Conservation (phyloP, 2,113 vertebrate species). For the Sinocyclocheilus rhinocerous region DNA sequence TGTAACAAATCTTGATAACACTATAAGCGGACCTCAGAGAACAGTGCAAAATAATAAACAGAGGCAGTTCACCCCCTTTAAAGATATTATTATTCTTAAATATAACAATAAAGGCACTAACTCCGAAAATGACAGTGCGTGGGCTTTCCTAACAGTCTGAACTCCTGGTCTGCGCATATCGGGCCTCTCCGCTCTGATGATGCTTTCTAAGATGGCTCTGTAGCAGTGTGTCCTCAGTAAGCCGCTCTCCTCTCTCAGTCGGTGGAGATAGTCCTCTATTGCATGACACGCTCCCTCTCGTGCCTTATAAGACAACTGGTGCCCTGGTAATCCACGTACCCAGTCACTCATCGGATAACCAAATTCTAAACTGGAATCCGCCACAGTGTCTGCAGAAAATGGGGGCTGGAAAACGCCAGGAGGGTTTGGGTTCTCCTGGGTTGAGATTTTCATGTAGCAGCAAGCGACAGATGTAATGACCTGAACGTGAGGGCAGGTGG, state of each 20-base stretch:
- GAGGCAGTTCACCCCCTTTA: not conserved
- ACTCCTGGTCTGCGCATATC: slow-evolving; percentile 77
- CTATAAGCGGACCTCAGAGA: too few species aligned
- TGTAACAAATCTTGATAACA: too few species aligned
- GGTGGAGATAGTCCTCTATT: slow-evolving; percentile 78
- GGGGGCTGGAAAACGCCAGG: slow-evolving; percentile 60
- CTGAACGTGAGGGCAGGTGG: slow-evolving; percentile 73
- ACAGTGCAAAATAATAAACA: too few species aligned
- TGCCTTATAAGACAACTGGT: slow-evolving; percentile 85
- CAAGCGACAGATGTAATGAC: slow-evolving; percentile 87
- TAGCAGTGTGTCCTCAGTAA: slow-evolving; percentile 83
- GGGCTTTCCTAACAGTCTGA: slow-evolving; percentile 83
- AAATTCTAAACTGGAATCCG: not conserved
- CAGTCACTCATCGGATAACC: slow-evolving; percentile 88
- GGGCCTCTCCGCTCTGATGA: slow-evolving; percentile 76
- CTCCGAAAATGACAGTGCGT: slow-evolving; percentile 83
- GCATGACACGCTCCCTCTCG: slow-evolving; percentile 90
- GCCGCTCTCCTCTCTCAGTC: slow-evolving; percentile 69
- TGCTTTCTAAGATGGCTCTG: slow-evolving; percentile 82
- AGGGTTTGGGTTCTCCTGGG: slow-evolving; percentile 61
- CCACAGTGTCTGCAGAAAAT: not conserved
- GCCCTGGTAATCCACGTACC: slow-evolving; percentile 75
- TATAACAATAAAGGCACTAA: slow-evolving; percentile 68
- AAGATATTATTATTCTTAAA: not conserved
- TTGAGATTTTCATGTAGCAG: slow-evolving; percentile 94